phyloP scores from a whole-genome alignment of 2,888 invertebrate species.

The Uropetala carovei region DNA sequence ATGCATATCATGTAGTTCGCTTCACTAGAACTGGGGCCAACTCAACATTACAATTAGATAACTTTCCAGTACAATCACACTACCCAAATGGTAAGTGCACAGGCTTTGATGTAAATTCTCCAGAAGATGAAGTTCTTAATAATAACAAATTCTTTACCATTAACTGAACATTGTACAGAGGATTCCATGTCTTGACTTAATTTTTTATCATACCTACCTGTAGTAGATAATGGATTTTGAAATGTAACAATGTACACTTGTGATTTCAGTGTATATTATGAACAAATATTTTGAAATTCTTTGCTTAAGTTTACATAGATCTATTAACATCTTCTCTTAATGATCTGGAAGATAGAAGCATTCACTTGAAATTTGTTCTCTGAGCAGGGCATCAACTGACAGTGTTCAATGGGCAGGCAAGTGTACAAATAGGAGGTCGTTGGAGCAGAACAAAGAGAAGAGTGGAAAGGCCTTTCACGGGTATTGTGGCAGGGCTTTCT shows the following conservation, averaged over 20 bases:
- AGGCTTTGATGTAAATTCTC: background rate
- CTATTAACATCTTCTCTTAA: too few relatives aligned
- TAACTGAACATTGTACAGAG: too few relatives aligned
- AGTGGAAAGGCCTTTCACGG: constrained; percentile 89
- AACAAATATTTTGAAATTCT: too few relatives aligned
- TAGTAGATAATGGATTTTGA: background rate
- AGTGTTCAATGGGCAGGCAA: constrained; percentile 94
- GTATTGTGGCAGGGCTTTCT: constrained; percentile 92
- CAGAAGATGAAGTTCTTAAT: background rate
- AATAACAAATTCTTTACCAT: too few relatives aligned
- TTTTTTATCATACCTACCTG: background rate
- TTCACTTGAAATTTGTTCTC: constrained; percentile 65
- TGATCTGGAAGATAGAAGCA: too few relatives aligned
- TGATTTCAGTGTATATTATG: background rate
- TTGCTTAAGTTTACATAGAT: too few relatives aligned
- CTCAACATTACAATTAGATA: constrained; percentile 93
- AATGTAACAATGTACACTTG: background rate
- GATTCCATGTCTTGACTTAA: background rate
- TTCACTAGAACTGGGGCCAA: constrained; percentile 93
- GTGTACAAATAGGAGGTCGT: constrained; percentile 91
- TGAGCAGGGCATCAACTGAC: constrained; percentile 86
- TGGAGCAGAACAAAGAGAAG: constrained; percentile 83
- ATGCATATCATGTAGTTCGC: constrained; percentile 93
- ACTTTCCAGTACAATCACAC: constrained; percentile 89
- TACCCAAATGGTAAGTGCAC: constrained; percentile 86